A percentile compares a stretch with the other conserved stretches of the same genome.
phyloP scores from a whole-genome alignment of 2,113 vertebrate species.

The Aegotheles bennettii region DNA sequence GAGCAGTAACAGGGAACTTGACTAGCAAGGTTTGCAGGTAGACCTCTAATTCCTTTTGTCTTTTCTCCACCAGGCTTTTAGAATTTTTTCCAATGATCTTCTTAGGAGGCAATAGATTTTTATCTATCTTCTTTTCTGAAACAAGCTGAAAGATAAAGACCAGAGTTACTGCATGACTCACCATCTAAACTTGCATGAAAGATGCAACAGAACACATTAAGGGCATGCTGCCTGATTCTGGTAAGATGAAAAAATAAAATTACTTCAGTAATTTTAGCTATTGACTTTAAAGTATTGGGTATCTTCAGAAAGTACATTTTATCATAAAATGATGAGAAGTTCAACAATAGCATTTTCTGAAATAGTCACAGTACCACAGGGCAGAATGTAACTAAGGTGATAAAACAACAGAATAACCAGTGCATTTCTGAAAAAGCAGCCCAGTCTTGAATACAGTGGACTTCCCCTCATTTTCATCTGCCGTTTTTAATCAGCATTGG shows the following conservation, averaged over 20 bases:
- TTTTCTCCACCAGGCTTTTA: conserved; percentile 89
- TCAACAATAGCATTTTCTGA: not conserved
- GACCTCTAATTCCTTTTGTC: conserved; percentile 91
- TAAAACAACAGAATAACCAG: not conserved
- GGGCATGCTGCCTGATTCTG: not conserved
- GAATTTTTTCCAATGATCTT: conserved; percentile 98
- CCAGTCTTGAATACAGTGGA: not conserved
- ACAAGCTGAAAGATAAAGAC: conserved; percentile 79
- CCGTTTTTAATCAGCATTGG: not conserved
- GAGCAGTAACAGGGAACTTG: conserved; percentile 82
- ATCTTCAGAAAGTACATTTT: not conserved
- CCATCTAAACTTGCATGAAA: not conserved
- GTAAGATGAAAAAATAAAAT: not conserved
- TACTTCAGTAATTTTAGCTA: not conserved
- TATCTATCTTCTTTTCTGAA: conserved; percentile 88
- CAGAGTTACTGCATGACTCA: not conserved
- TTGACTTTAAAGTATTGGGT: not conserved
- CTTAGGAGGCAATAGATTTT: conserved; percentile 91
- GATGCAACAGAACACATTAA: not conserved
- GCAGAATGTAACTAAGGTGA: not conserved
- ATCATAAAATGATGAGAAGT: not conserved
- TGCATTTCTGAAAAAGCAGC: not conserved
- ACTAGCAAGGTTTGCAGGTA: conserved; percentile 89
- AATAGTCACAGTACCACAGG: not conserved
- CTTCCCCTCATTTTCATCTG: not conserved